Percentiles rank a stretch among this genome's conserved stretches.
Evolutionary conservation across 2,797 vertebrate species (phyloP).

Genomic region (Aldrovandia affinis): DNA sequence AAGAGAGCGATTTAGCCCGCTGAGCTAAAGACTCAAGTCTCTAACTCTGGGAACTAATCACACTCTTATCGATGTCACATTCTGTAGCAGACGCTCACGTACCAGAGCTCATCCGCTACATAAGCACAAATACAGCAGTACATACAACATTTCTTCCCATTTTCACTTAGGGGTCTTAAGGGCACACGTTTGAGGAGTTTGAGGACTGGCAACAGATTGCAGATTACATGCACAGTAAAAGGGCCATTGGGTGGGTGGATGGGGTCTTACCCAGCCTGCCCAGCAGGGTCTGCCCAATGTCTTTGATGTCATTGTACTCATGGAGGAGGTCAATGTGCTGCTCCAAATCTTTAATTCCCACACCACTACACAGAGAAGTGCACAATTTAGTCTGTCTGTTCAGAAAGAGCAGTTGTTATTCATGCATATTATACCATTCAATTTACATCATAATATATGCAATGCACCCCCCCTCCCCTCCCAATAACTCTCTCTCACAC

Average conservation of each 20-base stretch:
- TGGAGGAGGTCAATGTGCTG: constrained; percentile 87
- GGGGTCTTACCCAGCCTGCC: constrained; percentile 86
- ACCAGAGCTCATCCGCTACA: too few species aligned
- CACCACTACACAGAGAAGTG: constrained; percentile 75
- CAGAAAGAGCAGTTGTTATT: neutral
- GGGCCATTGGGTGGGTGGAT: neutral
- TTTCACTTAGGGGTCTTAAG: neutral
- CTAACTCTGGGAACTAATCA: too few species aligned
- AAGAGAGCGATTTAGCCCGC: too few species aligned
- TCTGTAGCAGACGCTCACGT: too few species aligned
- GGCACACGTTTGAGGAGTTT: neutral
- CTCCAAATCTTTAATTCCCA: constrained; percentile 82
- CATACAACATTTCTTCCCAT: neutral
- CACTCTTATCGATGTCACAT: too few species aligned
- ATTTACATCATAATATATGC: neutral
- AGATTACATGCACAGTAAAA: too few species aligned
- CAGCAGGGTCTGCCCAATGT: constrained; percentile 87
- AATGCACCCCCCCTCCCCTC: neutral
- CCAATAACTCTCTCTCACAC: neutral
- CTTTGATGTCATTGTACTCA: constrained; percentile 95
- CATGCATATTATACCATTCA: neutral
- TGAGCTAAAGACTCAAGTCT: too few species aligned
- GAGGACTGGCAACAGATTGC: too few species aligned
- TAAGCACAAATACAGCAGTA: too few species aligned
- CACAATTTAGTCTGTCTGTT: neutral